phyloP scores from a whole-genome alignment of 2,113 vertebrate genomes.

The Pseudorhombus dupliciocellatus region DNA sequence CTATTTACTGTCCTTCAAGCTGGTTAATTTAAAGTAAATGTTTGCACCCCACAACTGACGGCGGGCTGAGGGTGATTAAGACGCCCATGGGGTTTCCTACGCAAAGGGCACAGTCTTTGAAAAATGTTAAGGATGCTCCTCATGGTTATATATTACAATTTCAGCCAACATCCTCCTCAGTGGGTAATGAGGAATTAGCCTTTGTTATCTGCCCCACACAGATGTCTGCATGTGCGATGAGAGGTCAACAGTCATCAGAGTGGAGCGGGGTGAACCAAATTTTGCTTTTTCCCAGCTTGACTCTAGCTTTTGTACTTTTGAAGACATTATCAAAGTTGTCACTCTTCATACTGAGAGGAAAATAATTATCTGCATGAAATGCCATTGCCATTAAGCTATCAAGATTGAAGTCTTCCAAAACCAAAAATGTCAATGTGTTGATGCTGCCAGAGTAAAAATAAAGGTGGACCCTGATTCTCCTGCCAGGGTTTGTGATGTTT shows the following conservation, averaged over 20 bases:
- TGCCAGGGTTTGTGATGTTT: too few relatives aligned
- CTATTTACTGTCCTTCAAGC: conserved; percentile 58
- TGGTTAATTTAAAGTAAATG: conserved; percentile 76
- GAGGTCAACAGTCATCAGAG: conserved; percentile 24
- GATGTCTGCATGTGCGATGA: conserved; percentile 6
- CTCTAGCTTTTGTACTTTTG: not conserved
- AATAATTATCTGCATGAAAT: too few relatives aligned
- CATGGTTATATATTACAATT: conserved; percentile 26
- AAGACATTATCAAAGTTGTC: too few relatives aligned
- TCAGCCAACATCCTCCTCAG: conserved; percentile 25
- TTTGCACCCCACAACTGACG: conserved; percentile 45
- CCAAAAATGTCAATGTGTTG: too few relatives aligned
- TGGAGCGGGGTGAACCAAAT: not conserved
- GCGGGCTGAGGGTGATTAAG: conserved; percentile 45
- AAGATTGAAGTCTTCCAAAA: too few relatives aligned
- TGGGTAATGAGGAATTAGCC: conserved; percentile 22
- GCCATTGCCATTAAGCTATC: too few relatives aligned
- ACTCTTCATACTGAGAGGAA: too few relatives aligned
- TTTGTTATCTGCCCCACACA: conserved; percentile 38
- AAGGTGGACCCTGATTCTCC: too few relatives aligned
- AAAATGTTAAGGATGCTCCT: conserved; percentile 31
- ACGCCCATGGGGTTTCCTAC: conserved; percentile 32
- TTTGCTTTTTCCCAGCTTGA: not conserved
- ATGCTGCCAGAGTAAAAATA: too few relatives aligned
- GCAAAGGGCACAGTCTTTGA: conserved; percentile 75